These are phyloP conservation scores for Cinclus cinclus DNA, from an alignment of 2,113 vertebrate species.

Conservation along the genomic window DNA sequence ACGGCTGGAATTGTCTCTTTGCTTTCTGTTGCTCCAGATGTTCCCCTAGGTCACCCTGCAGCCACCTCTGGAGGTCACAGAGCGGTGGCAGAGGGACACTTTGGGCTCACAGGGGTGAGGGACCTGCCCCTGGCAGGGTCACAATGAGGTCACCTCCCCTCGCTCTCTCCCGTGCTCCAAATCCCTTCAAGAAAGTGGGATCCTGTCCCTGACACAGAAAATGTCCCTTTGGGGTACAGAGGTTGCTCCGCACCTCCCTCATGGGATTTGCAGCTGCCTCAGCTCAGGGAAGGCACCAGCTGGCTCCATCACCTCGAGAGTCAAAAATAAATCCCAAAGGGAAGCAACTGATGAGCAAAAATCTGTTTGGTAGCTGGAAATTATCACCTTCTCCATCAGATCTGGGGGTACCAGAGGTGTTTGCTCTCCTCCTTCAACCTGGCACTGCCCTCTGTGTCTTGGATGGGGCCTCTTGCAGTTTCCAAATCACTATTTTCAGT, in stretches of 20 bases:
- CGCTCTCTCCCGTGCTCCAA: neutral
- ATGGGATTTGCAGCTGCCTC: neutral
- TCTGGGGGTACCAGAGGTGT: neutral
- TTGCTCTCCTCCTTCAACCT: neutral
- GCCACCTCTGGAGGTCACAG: neutral
- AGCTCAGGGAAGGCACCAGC: neutral
- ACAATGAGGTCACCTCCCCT: neutral
- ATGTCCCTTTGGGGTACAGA: neutral
- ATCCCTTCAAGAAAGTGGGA: neutral
- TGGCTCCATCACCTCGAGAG: neutral
- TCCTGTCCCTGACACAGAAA: neutral
- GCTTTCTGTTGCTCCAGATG: neutral
- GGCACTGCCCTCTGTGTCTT: accelerated
- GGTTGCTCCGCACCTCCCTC: neutral
- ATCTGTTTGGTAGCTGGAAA: neutral
- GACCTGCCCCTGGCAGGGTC: neutral
- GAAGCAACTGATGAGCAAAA: neutral
- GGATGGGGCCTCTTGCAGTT: neutral
- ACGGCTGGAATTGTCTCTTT: neutral
- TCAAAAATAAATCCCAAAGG: neutral
- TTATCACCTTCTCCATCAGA: neutral
- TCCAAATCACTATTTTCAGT: neutral
- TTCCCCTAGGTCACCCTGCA: neutral
- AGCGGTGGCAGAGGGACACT: neutral
- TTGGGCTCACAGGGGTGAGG: neutral